Evolutionary conservation across 37 sponge, comb jelly and placozoan genomes (phyloP), one percentile per base, ranked within the genome.

Genomic region (Sycon ciliatum): DNA sequence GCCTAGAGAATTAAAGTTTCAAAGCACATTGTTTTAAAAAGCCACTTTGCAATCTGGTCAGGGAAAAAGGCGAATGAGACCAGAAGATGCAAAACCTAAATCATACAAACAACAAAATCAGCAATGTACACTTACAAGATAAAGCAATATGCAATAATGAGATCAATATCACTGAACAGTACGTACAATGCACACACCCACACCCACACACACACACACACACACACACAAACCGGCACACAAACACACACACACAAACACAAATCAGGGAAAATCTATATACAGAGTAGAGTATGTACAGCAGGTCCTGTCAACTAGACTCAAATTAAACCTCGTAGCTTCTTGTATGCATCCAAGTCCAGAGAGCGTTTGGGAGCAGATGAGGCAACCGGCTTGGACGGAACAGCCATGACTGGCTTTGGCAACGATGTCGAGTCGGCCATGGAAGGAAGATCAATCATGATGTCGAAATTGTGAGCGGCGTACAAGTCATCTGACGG

Each of bases 341-440:
- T 97, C 81, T 97, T 97, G 77, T 97, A 97, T 68, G 92, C 99
- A 60, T 80, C 75, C n/a, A 97, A 71, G 71, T 97, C 92, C 26
- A 97, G 75, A 33, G 86, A 85, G 35, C 94, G 55, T 71, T 78
- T 75, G 56, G 85, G 18, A 18, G 53, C 53, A 42, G 49, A 42
- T 42, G 9, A 18, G 49, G 13, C 49, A 42, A 42, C 9, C 49
- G 13, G 13, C 49, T 18, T 9, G 13, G 13, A 42, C 13, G 13
- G 13, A 42, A 42, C 49, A 42, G 49, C 13, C 49, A 42, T 18
- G 49, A 42, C 49, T 18, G 49, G 13, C 49, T 18, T 13, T 42
- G 13, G 49, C 49, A 42, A 18, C 13, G 13, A 20, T 69, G 71
- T 64, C 6, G 22, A 3, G 42, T 62, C 31, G 65, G 13, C 31